phyloP scores from a whole-genome alignment of 2,888 invertebrate species.

The Aleiodes leptofemur region DNA sequence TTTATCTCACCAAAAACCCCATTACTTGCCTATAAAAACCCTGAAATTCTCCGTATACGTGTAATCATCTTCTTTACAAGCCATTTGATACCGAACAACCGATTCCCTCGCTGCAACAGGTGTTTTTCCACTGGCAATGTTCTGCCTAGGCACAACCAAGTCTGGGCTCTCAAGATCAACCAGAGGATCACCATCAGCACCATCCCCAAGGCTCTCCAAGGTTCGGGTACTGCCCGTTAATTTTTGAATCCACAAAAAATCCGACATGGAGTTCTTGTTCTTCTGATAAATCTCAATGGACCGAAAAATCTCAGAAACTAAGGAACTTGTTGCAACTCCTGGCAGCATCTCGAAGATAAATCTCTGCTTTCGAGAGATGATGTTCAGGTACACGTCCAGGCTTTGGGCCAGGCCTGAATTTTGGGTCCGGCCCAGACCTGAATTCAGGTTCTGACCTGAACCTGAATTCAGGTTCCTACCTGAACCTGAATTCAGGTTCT shows the following conservation, averaged over 20 bases:
- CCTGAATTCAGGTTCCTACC: no score
- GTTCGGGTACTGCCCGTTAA: conserved; percentile 66
- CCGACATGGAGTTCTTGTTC: conserved; percentile 66
- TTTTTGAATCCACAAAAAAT: conserved; percentile 71
- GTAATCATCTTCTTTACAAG: conserved; percentile 86
- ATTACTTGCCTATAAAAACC: conserved; percentile 80
- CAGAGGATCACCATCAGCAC: conserved; percentile 59
- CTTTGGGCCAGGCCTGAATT: conserved; percentile 54
- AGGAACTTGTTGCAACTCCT: conserved; percentile 81
- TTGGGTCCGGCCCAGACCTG: no score
- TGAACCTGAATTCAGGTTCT: no score
- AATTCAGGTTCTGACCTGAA: no score
- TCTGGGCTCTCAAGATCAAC: conserved; percentile 77
- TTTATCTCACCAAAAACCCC: no score
- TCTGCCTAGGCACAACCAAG: conserved; percentile 78
- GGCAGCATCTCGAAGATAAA: conserved; percentile 78
- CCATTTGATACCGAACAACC: conserved; percentile 86
- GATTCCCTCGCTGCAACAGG: conserved; percentile 83
- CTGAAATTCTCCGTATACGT: conserved; percentile 83
- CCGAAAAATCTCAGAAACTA: conserved; percentile 85
- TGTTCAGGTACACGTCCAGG: conserved; percentile 77
- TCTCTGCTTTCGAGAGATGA: conserved; percentile 76
- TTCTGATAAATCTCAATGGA: conserved; percentile 79
- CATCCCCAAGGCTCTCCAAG: conserved; percentile 63
- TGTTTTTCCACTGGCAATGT: conserved; percentile 78